These are phyloP conservation scores for Cerceris rybyensis DNA, from an alignment of 2,888 invertebrate genomes.

Conservation along the genomic window DNA sequence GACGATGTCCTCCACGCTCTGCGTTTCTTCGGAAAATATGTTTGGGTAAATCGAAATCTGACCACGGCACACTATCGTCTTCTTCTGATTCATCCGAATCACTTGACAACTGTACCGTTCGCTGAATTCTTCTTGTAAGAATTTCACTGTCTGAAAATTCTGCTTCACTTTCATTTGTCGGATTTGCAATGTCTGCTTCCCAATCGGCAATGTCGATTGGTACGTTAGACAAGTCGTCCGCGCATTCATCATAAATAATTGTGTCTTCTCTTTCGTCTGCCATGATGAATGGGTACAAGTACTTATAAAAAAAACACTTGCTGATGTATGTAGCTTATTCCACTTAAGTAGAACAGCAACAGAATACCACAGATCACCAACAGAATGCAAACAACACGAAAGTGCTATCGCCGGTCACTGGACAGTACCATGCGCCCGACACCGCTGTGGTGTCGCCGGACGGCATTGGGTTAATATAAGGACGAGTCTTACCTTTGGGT, in stretches of 20 bases:
- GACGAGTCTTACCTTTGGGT: too few species aligned
- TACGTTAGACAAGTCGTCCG: too few species aligned
- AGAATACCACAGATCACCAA: slow-evolving; percentile 16
- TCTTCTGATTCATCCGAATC: slow-evolving; percentile 25
- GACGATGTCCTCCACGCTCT: too few species aligned
- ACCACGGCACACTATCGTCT: slow-evolving; percentile 11
- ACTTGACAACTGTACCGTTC: slow-evolving; percentile 12
- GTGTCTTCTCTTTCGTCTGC: slow-evolving; percentile 25
- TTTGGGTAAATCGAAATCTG: slow-evolving; percentile 17
- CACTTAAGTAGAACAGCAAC: too few species aligned
- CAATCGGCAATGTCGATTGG: too few species aligned
- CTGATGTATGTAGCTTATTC: too few species aligned
- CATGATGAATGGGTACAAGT: slow-evolving; percentile 14
- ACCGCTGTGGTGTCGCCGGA: slow-evolving; percentile 23
- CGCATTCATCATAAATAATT: too few species aligned
- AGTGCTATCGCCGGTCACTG: slow-evolving; percentile 19
- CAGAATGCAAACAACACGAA: slow-evolving; percentile 28
- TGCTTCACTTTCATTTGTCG: slow-evolving; percentile 18
- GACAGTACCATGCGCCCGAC: slow-evolving; percentile 22
- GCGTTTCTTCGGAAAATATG: too few species aligned
- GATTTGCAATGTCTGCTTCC: slow-evolving; percentile 14
- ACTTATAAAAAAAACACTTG: slow-evolving; percentile 17
- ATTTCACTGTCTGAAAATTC: slow-evolving; percentile 14
- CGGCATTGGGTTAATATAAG: not conserved
- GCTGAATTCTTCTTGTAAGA: slow-evolving; percentile 13